Evolutionary conservation across 2,113 vertebrate species (phyloP).

Genomic region (Galeopterus variegatus): DNA sequence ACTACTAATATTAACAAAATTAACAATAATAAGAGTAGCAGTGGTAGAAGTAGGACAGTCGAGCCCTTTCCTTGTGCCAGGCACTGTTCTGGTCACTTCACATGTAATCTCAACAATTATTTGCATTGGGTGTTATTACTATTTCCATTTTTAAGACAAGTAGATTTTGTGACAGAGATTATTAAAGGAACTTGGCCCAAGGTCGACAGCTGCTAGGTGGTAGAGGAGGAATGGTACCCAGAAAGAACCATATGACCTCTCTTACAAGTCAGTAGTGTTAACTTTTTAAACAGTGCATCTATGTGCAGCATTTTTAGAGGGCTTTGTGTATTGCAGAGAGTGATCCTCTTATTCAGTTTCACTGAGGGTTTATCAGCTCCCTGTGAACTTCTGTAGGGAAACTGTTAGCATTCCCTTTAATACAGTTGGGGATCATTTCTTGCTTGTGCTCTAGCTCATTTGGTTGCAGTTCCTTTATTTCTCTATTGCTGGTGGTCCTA

Average conservation of each 20-base stretch:
- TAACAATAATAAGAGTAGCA: not conserved
- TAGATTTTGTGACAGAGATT: not conserved
- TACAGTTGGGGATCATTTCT: not conserved
- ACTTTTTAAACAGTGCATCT: not conserved
- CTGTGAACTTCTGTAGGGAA: not conserved
- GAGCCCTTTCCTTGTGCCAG: not conserved
- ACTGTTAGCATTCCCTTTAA: not conserved
- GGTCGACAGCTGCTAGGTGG: not conserved
- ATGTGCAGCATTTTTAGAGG: not conserved
- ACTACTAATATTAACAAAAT: not conserved
- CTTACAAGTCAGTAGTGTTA: not conserved
- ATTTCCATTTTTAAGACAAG: not conserved
- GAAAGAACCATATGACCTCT: not conserved
- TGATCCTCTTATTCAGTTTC: rapidly evolving
- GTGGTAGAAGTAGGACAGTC: rapidly evolving
- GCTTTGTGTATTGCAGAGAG: rapidly evolving
- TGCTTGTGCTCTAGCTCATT: not conserved
- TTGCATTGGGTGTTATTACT: not conserved
- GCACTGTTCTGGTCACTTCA: not conserved
- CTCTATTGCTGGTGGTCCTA: not conserved
- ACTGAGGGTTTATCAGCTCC: not conserved
- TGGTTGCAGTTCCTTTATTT: not conserved
- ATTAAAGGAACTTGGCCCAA: not conserved
- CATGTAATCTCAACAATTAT: not conserved
- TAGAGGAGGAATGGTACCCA: not conserved